Evolutionary conservation across 1,140 invertebrate species (phyloP), one percentile per base, ranked within the genome.

Genomic region (Brachionus paranguensis): DNA sequence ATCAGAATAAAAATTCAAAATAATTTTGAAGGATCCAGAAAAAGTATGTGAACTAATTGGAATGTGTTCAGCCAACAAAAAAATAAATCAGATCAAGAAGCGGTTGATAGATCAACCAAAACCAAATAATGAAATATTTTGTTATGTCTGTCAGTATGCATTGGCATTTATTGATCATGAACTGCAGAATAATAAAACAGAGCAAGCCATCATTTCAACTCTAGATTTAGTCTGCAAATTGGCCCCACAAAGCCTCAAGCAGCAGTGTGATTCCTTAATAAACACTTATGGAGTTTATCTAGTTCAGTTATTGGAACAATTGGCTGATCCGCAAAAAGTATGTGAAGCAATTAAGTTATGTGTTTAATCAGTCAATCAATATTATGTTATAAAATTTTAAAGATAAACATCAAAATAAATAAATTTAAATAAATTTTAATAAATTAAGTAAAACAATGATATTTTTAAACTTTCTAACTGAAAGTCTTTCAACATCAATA

Each of bases 41-140:
- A 81, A 81, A 64, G 24, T 79, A 17, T 79, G 76, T 64, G 76
- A 79, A 55, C 12, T 79, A 10, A 55, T 79, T 41, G 76, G 76
- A 14, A 60, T 79, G 76, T 79, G 76, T 17, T 41, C 68, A 72
- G 33, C 68, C 3, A 43, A 20, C 6, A 37, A 45, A 72, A 72
- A 41, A 68, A 33, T 33, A 29, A 68, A 14, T 68, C 12, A 33
- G 4, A 74, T 27, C 1, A 37, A 37, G 5, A 37, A 37, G 6
- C 5, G 33, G 4, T 37, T 37, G n/a, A 43, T 78, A 12, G 74
- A 78, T 41, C n/a, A 7, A 45, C 20, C 74, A 27, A 64, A 79
- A 79, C 24, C 20, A 53, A 10, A 79, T 8, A 43, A 79, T 0
- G n/a, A 45, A 41, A 17, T 79, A 33, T 64, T 27, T 72, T 83